Base-by-base conservation (phyloP, 2,113 vertebrate species). In the Psephotus haematonotus region DNA sequence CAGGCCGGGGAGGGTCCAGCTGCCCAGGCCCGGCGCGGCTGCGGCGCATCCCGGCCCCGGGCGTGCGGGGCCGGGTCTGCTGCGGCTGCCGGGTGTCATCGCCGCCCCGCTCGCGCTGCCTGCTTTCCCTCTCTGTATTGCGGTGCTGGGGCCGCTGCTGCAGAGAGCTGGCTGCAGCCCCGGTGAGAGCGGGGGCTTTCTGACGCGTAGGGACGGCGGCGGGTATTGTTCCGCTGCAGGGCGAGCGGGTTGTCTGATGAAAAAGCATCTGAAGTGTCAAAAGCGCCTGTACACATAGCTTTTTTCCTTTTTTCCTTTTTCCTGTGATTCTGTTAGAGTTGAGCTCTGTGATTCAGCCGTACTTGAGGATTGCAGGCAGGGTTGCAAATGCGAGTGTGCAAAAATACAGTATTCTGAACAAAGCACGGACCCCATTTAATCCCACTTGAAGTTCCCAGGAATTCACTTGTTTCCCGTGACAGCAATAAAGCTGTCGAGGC, bases 181-280 rank as follows among this genome's bases (percentile, higher is more conserved):
- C 65, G 50, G 71, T 10, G 82, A 72, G 55, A 75, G 76, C 55
- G 49, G 13, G 87, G 87, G 95, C 60, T 35, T 59, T 35, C 33
- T 35, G 33, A 23, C 33, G 57, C 57, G 33, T 35, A 59, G 57
- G 57, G 22, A 35, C 57, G 39, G 65, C 82, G 25, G 69, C 49
- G 10, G 19, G 31, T 18, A 57, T 33, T 10, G 5, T 43, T 64
- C 35, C 39, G 59, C 14, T 25, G 57, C 60, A 22, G 23, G 35
- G 18, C 3, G 22, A 10, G 4, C 1, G 2, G 6, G 6, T 2
- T 5, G 10, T 31, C 11, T 47, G 67, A 12, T 22, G 17, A 13
- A 53, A 65, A 64, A 18, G 6, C 72, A 10, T 59, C 9, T 29
- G 27, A 50, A 79, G 72, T 17, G 27, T 15, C 9, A 12, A 4